phyloP scores from a whole-genome alignment of 2,113 vertebrate genomes.

The Hemichromis elongatus region DNA sequence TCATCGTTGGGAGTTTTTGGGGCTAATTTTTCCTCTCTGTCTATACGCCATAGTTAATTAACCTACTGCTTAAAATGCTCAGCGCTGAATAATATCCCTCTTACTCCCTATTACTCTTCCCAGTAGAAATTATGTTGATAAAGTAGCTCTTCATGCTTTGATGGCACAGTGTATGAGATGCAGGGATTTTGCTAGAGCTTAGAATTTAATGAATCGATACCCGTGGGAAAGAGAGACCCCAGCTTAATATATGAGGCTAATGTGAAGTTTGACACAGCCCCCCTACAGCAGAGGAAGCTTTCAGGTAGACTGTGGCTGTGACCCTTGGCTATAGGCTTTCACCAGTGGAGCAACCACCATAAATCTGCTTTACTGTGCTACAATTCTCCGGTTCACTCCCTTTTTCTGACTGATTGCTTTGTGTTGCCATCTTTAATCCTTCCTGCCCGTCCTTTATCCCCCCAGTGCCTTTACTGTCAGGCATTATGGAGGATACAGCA shows the following conservation, averaged over 20 bases:
- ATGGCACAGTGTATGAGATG: background rate
- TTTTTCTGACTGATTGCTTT: slow-evolving; percentile 46
- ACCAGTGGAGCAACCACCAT: slow-evolving; percentile 27
- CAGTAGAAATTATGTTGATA: background rate
- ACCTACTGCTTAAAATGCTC: background rate
- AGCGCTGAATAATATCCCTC: background rate
- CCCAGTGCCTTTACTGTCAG: background rate
- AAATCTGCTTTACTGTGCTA: slow-evolving; percentile 54
- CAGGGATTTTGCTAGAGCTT: background rate
- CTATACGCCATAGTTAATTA: background rate
- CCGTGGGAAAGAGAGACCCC: background rate
- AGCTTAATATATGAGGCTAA: slow-evolving; percentile 40
- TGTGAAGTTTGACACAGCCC: slow-evolving; percentile 28
- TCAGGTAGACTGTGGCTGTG: slow-evolving; percentile 49
- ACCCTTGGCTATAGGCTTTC: slow-evolving; percentile 45
- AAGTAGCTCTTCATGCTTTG: background rate
- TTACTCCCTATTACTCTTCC: background rate
- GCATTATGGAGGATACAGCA: background rate
- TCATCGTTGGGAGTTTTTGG: background rate
- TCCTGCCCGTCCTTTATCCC: background rate
- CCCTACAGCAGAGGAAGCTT: background rate
- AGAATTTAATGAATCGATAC: slow-evolving; percentile 33
- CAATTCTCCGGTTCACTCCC: slow-evolving; percentile 28
- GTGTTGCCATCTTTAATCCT: slow-evolving; percentile 15
- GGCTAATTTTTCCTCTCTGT: background rate